Conservation (phyloP, 2,797 vertebrate species). For the Chelon auratus region DNA sequence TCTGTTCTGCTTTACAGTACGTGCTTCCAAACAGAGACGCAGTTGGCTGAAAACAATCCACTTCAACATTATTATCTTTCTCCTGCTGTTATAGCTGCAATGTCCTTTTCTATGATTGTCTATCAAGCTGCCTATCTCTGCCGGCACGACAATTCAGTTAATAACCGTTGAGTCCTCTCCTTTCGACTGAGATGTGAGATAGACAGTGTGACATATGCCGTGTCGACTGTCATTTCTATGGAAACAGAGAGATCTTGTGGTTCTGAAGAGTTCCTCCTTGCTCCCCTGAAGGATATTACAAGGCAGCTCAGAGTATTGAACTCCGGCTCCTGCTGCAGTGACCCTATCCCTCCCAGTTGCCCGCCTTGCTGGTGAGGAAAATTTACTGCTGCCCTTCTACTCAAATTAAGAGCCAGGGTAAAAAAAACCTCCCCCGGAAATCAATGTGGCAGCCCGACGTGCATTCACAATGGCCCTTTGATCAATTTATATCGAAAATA, state of each 20-base stretch:
- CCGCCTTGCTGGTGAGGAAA: slow-evolving; percentile 50
- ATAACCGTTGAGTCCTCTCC: slow-evolving; percentile 72
- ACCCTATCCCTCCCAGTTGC: slow-evolving; percentile 58
- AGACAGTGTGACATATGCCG: slow-evolving; percentile 68
- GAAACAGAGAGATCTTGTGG: slow-evolving; percentile 64
- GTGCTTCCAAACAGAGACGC: slow-evolving; percentile 65
- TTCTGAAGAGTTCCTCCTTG: slow-evolving; percentile 58
- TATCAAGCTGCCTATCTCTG: slow-evolving; percentile 75
- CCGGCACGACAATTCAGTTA: slow-evolving; percentile 71
- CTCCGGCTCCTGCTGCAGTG: slow-evolving; percentile 45
- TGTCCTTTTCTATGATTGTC: slow-evolving; percentile 75
- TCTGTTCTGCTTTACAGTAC: slow-evolving; percentile 61
- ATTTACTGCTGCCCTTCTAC: slow-evolving; percentile 72
- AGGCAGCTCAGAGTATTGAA: slow-evolving; percentile 55
- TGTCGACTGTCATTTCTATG: slow-evolving; percentile 73
- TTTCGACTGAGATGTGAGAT: slow-evolving; percentile 63
- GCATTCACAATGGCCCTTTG: slow-evolving; percentile 74
- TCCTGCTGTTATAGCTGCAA: slow-evolving; percentile 70
- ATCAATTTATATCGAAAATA: slow-evolving; percentile 83
- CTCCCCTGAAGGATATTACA: slow-evolving; percentile 62
- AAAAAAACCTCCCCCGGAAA: slow-evolving; percentile 59
- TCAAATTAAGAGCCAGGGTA: slow-evolving; percentile 63
- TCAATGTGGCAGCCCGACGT: slow-evolving; percentile 77
- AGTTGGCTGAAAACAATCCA: slow-evolving; percentile 75
- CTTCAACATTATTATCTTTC: slow-evolving; percentile 77